Evolutionary conservation across 2,113 vertebrate genomes (phyloP).

Genomic region (Neotoma lepida): DNA sequence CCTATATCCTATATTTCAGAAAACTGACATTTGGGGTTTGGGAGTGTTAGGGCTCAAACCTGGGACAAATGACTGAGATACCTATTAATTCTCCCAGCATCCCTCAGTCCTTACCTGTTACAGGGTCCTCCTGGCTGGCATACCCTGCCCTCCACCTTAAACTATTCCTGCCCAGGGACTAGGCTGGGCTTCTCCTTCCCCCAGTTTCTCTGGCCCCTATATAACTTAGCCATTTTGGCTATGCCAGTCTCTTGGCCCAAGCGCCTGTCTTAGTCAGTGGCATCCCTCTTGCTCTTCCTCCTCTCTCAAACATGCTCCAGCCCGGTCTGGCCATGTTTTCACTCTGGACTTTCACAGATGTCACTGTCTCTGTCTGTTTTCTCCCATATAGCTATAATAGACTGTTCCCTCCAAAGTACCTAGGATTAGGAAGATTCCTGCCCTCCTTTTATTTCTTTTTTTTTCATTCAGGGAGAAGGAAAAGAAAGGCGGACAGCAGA

Average conservation of each 20-base stretch:
- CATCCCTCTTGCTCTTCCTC: not conserved
- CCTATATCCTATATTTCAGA: constrained; percentile 34
- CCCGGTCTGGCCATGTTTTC: not conserved
- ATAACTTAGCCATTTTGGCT: not conserved
- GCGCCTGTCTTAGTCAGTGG: not conserved
- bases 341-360: not conserved
- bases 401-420: too few species aligned
- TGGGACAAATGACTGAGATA: not conserved
- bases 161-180: not conserved
- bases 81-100: not conserved
- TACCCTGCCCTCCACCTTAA: not conserved
- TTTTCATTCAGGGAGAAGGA: not conserved
- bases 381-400: too few species aligned
- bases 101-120: too few species aligned
- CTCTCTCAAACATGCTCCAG: not conserved
- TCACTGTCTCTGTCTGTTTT: not conserved
- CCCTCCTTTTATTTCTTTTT: not conserved
- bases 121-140: not conserved
- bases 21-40: constrained; percentile 38
- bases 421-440: not conserved
- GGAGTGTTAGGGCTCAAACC: not conserved
- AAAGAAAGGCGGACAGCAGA: constrained; percentile 38
- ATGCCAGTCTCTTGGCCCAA: not conserved
- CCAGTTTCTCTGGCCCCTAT: not conserved
- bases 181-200: too few species aligned